Conservation (phyloP, 30 jellyfish, hydroid and myxozoan species). For the Mastigias papua region DNA sequence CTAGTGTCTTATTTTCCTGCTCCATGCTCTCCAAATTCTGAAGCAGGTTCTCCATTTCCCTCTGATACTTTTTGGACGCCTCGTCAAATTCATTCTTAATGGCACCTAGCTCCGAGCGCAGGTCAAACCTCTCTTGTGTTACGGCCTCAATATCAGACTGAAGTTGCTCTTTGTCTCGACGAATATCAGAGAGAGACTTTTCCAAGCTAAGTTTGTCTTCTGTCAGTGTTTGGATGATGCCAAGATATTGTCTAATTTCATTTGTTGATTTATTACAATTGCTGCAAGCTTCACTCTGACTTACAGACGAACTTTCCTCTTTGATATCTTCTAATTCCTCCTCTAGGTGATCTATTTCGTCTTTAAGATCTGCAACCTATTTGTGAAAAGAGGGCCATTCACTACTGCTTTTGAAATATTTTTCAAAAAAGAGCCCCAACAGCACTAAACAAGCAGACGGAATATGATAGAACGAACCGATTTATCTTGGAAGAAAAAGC, state of each 20-base stretch:
- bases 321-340: slow-evolving; percentile 57
- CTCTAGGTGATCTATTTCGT: slow-evolving; percentile 60
- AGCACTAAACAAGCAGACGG: too few species aligned
- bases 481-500: too few species aligned
- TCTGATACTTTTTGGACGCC: slow-evolving; percentile 70
- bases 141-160: slow-evolving; percentile 81
- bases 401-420: neutral
- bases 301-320: slow-evolving; percentile 15
- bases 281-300: slow-evolving; percentile 70
- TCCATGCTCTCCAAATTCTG: slow-evolving; percentile 90
- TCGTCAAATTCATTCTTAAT: slow-evolving; percentile 73
- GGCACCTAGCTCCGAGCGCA: slow-evolving; percentile 64
- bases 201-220: slow-evolving; percentile 98
- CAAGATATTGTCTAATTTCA: slow-evolving; percentile 89
- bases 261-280: slow-evolving; percentile 76
- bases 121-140: slow-evolving; percentile 64
- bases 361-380: slow-evolving; percentile 74
- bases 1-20: slow-evolving; percentile 92
- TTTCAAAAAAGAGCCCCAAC: too few species aligned
- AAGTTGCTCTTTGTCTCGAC: slow-evolving; percentile 83
- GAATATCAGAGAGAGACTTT: slow-evolving; percentile 78
- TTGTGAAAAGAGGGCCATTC: neutral
- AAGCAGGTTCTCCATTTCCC: slow-evolving; percentile 84
- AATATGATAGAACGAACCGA: too few species aligned
- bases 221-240: slow-evolving; percentile 95